phyloP scores from a whole-genome alignment of 2,888 invertebrate species.

The Chouioia cunea region DNA sequence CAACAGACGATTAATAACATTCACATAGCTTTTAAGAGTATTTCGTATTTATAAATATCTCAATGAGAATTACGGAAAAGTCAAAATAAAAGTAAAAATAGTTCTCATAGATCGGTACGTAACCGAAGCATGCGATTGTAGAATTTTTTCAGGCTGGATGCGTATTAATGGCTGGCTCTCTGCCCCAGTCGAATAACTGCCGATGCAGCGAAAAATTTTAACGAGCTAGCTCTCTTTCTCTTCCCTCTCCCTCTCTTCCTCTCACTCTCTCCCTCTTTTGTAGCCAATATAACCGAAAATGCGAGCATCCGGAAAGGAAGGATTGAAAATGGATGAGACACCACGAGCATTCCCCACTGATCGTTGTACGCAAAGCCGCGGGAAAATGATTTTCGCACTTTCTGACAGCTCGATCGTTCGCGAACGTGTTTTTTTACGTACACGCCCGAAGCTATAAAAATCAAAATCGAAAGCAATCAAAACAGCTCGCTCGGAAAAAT shows the following conservation, averaged over 20 bases:
- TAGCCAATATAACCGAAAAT: constrained; percentile 20
- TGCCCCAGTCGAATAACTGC: not conserved
- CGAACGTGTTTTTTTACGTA: constrained; percentile 2
- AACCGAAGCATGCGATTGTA: no score
- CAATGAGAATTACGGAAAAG: no score
- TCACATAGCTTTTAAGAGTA: no score
- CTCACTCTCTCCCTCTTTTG: not conserved
- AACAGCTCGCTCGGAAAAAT: constrained; percentile 1
- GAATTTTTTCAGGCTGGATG: no score
- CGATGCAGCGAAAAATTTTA: not conserved
- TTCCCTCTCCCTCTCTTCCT: not conserved
- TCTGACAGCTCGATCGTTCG: constrained; percentile 4
- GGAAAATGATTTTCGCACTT: constrained; percentile 11
- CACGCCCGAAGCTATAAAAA: not conserved
- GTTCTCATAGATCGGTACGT: no score
- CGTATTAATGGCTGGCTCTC: not conserved
- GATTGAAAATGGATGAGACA: constrained; percentile 23
- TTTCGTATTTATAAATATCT: no score
- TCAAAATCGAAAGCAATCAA: constrained; percentile 15
- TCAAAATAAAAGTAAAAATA: no score
- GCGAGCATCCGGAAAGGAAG: constrained; percentile 28
- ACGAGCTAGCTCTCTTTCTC: not conserved
- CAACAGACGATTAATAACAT: no score
- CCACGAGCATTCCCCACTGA: not conserved
- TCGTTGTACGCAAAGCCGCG: constrained; percentile 12